phyloP scores from a whole-genome alignment of 2,797 vertebrate species.

The Dicrostonyx torquatus region DNA sequence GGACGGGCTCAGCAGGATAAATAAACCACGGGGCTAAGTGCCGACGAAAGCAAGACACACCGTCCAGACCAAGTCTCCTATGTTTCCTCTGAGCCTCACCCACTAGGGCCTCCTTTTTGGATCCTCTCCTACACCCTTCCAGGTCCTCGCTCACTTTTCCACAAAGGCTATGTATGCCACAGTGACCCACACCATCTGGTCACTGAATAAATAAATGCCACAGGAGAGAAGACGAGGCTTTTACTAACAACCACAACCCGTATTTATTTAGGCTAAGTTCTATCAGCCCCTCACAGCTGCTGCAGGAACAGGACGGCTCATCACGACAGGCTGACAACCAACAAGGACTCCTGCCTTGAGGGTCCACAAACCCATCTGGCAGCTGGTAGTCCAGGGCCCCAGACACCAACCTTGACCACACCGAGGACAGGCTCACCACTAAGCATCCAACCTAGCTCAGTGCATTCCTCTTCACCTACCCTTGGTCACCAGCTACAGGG shows the following conservation, averaged over 20 bases:
- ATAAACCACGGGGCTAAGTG: neutral
- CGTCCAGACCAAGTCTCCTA: neutral
- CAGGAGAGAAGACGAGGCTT: conserved; percentile 9
- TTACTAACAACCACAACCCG: neutral
- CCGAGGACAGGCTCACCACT: neutral
- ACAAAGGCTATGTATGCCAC: conserved; percentile 12
- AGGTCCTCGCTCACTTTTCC: neutral
- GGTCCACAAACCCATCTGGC: neutral
- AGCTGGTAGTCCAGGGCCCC: neutral
- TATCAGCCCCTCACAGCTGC: neutral
- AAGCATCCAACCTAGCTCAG: neutral
- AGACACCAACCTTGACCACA: neutral
- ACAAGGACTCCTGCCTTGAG: neutral
- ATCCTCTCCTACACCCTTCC: neutral
- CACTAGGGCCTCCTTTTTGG: too few species aligned
- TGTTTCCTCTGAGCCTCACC: neutral
- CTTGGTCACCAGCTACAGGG: neutral
- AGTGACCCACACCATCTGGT: conserved; percentile 4
- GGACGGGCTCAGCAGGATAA: neutral
- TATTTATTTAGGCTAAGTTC: neutral
- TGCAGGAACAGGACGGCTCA: neutral
- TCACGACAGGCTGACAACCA: neutral
- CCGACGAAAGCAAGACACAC: neutral
- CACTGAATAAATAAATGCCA: neutral
- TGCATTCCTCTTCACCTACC: neutral